These are phyloP conservation scores for Pyralis farinalis DNA, from an alignment of 2,888 invertebrate species.

Conservation along the genomic window DNA sequence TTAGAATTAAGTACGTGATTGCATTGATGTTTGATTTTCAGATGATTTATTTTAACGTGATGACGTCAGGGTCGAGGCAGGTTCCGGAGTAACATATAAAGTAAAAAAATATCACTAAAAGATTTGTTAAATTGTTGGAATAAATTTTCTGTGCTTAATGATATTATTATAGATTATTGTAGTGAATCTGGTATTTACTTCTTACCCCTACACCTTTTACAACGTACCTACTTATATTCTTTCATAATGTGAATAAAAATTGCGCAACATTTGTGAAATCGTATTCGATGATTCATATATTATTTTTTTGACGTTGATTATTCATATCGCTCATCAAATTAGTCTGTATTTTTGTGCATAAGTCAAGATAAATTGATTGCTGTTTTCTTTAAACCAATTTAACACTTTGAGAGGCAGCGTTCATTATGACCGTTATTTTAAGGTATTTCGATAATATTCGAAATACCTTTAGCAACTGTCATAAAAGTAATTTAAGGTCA, in stretches of 20 bases:
- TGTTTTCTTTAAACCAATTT: no score
- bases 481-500: no score
- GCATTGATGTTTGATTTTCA: constrained; percentile 57
- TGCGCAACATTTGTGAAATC: not conserved
- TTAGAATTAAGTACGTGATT: constrained; percentile 28
- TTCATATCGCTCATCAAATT: no score
- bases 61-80: constrained; percentile 46
- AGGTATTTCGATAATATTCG: no score
- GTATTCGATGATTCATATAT: not conserved
- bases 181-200: constrained; percentile 4
- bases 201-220: constrained; percentile 3
- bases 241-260: not conserved
- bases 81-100: constrained; percentile 2
- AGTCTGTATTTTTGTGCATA: no score
- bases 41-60: constrained; percentile 47
- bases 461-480: no score
- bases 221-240: not conserved
- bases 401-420: no score
- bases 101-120: not conserved
- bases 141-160: not conserved
- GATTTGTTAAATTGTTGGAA: not conserved
- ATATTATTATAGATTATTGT: not conserved
- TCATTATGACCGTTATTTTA: no score
- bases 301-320: no score
- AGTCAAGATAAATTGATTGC: no score